Evolutionary conservation across 2,113 vertebrate genomes (phyloP).

Genomic region (Glaucomys volans): DNA sequence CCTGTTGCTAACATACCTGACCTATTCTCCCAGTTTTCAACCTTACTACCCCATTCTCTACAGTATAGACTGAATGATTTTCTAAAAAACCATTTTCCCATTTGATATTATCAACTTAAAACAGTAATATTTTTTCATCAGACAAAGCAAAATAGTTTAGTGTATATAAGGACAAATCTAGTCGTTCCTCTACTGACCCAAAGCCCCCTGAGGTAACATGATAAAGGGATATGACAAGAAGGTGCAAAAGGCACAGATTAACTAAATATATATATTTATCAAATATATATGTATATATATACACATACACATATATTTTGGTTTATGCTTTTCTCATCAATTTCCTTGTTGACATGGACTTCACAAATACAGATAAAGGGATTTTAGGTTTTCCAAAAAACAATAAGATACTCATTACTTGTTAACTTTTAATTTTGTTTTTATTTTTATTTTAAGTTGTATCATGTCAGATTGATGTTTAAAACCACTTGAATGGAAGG

Average conservation of each 20-base stretch:
- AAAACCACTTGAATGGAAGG: not conserved
- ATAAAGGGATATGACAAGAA: no score
- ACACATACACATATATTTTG: no score
- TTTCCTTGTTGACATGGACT: not conserved
- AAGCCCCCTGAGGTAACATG: not conserved
- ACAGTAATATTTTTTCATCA: not conserved
- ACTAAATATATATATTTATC: no score
- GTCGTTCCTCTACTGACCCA: not conserved
- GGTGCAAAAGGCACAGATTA: no score
- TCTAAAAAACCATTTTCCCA: not conserved
- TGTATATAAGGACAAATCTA: not conserved
- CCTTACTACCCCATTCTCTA: not conserved
- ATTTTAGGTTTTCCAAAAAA: slow-evolving; percentile 36
- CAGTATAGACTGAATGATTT: not conserved
- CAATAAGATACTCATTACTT: not conserved
- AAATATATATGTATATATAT: no score
- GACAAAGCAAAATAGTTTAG: not conserved
- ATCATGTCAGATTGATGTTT: not conserved
- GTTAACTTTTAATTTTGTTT: slow-evolving; percentile 14
- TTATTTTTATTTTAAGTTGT: slow-evolving; percentile 24
- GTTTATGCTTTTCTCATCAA: not conserved
- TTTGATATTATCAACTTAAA: slow-evolving; percentile 26
- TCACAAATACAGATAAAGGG: not conserved
- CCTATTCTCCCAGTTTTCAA: not conserved
- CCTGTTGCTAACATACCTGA: not conserved